phyloP scores from a whole-genome alignment of 2,888 invertebrate genomes.

The Scaptomyza flava region DNA sequence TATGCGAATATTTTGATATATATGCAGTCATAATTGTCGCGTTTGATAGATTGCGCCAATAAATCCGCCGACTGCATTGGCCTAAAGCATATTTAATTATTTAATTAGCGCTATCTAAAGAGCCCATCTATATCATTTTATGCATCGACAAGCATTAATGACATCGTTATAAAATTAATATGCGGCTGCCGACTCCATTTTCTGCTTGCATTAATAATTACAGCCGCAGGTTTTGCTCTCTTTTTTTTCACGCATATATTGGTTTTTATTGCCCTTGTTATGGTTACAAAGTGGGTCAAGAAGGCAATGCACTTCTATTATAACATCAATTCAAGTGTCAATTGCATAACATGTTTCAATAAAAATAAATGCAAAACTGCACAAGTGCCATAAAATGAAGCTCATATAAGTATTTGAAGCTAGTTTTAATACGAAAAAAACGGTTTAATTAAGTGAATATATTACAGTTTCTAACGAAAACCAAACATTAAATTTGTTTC shows the following conservation, averaged over 20 bases:
- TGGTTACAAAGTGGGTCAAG: constrained; percentile 10
- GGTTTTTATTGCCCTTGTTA: constrained; percentile 7
- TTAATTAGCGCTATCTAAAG: constrained; percentile 80
- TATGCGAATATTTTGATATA: constrained; percentile 35
- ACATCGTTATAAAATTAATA: constrained; percentile 71
- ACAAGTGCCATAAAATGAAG: background rate
- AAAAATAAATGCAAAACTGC: background rate
- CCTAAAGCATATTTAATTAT: constrained; percentile 79
- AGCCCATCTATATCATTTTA: constrained; percentile 78
- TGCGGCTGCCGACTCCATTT: constrained; percentile 39
- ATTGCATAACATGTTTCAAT: background rate
- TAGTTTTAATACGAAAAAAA: background rate
- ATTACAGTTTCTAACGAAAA: background rate
- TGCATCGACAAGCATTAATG: constrained; percentile 75
- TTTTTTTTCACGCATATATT: constrained; percentile 3
- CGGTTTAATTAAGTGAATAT: background rate
- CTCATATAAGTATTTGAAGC: background rate
- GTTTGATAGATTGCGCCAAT: constrained; percentile 66
- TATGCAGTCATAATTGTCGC: constrained; percentile 63
- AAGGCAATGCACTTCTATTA: constrained; percentile 6
- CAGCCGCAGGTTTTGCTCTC: constrained; percentile 4
- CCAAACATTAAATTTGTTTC: too few relatives aligned
- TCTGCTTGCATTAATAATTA: constrained; percentile 43
- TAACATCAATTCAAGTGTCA: constrained; percentile 1
- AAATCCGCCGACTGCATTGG: constrained; percentile 59